phyloP scores from a whole-genome alignment of 2,113 vertebrate genomes.

The Plectropomus leopardus region DNA sequence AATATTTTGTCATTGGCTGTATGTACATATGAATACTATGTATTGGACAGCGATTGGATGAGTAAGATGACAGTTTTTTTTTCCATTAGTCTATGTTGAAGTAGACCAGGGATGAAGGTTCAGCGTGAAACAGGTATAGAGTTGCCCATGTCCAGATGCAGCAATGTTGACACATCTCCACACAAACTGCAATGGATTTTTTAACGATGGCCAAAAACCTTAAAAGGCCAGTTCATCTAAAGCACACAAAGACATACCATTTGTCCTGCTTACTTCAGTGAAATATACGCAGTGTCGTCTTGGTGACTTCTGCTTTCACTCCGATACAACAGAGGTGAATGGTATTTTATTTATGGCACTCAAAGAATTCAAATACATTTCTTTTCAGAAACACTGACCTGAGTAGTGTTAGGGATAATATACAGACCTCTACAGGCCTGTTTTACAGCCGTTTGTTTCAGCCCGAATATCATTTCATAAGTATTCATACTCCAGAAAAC shows the following conservation, averaged over 20 bases:
- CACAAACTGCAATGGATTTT: not conserved
- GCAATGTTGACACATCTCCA: not conserved
- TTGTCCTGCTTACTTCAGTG: not conserved
- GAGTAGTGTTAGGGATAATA: not conserved
- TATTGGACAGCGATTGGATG: not conserved
- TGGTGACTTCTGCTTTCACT: not conserved
- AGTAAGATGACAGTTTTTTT: not conserved
- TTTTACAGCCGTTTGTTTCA: no score
- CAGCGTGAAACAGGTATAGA: not conserved
- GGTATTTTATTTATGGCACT: not conserved
- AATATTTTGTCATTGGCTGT: not conserved
- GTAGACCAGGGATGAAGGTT: not conserved
- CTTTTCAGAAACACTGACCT: not conserved
- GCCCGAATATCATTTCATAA: not conserved
- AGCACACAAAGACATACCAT: not conserved
- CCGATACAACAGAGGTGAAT: not conserved
- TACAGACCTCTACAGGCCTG: not conserved
- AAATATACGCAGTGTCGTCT: not conserved
- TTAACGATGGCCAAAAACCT: not conserved
- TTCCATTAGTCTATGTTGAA: not conserved
- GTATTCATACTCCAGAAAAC: not conserved
- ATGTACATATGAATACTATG: not conserved
- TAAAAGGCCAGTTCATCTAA: not conserved
- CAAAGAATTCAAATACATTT: not conserved
- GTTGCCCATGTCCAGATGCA: not conserved